A percentile compares a stretch with the other conserved stretches of the same genome.
phyloP scores from a whole-genome alignment of 1,140 invertebrate species.

The Hypothenemus hampei region DNA sequence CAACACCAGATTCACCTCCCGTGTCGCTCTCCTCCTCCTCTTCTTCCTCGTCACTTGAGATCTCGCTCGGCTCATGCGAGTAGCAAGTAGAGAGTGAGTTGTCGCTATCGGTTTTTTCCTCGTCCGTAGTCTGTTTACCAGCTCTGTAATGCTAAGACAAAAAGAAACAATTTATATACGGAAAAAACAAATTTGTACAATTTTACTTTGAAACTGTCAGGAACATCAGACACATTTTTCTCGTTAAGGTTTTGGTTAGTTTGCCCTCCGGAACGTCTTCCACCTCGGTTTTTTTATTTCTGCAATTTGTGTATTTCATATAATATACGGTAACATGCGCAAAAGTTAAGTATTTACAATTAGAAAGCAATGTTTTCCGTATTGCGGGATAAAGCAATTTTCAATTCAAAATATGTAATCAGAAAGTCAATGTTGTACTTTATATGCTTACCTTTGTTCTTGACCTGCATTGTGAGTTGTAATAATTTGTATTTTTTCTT shows the following conservation, averaged over 20 bases:
- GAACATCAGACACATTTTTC: constrained; percentile 34
- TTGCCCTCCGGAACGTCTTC: constrained; percentile 16
- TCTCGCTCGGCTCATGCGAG: constrained; percentile 41
- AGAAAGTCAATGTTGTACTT: too few relatives aligned
- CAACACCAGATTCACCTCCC: constrained; percentile 16
- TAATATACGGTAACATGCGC: too few relatives aligned
- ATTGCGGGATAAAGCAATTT: too few relatives aligned
- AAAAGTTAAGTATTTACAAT: too few relatives aligned
- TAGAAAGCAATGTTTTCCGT: too few relatives aligned
- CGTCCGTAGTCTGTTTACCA: constrained; percentile 38
- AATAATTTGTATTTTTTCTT: too few relatives aligned
- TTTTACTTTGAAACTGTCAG: constrained; percentile 41
- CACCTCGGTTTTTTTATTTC: constrained; percentile 34
- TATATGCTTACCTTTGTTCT: too few relatives aligned
- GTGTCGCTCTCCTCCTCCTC: constrained; percentile 39
- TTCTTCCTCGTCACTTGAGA: constrained; percentile 42
- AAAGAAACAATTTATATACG: too few relatives aligned
- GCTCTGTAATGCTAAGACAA: constrained; percentile 38
- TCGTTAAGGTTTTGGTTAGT: too few relatives aligned
- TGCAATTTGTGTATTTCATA: too few relatives aligned
- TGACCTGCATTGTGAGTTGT: too few relatives aligned
- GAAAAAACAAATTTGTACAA: neutral
- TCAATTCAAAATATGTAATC: too few relatives aligned
- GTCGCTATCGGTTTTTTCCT: constrained; percentile 43
- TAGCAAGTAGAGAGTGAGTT: constrained; percentile 45